Percentiles rank a stretch among this genome's conserved stretches.
Conservation (phyloP, 2,888 invertebrate species). For the Spicauda simplicius region DNA sequence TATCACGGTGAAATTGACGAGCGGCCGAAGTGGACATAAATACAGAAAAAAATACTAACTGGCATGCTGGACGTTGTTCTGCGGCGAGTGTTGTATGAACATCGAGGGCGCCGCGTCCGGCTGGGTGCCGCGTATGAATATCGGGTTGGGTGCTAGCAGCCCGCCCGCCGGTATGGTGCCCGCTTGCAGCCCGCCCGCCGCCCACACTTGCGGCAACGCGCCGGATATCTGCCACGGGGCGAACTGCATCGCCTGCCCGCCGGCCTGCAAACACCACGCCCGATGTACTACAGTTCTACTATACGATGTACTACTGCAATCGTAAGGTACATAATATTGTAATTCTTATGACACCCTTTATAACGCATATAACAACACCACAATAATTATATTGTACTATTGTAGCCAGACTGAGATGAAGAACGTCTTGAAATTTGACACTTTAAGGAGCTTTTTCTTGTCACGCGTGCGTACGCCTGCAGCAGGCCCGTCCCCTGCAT, state of each 20-base stretch:
- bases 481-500: too few species aligned
- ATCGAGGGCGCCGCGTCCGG: slow-evolving; percentile 88
- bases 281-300: neutral
- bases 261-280: slow-evolving; percentile 65
- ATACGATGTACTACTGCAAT: too few species aligned
- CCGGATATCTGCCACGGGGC: slow-evolving; percentile 91
- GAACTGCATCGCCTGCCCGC: slow-evolving; percentile 91
- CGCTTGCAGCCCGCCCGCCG: slow-evolving; percentile 86
- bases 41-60: slow-evolving; percentile 63
- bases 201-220: slow-evolving; percentile 90
- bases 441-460: too few species aligned
- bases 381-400: too few species aligned
- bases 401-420: too few species aligned
- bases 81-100: slow-evolving; percentile 93
- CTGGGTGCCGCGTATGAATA: slow-evolving; percentile 92
- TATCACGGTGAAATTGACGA: neutral
- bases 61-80: slow-evolving; percentile 76
- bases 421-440: too few species aligned
- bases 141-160: slow-evolving; percentile 90
- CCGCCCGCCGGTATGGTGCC: slow-evolving; percentile 87
- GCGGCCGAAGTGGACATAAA: neutral
- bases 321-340: too few species aligned
- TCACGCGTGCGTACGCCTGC: too few species aligned
- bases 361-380: too few species aligned
- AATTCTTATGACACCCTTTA: too few species aligned